Evolutionary conservation across 2,888 invertebrate genomes (phyloP), one percentile per base, ranked within the genome.

Genomic region (Drosophila melanosoma): DNA sequence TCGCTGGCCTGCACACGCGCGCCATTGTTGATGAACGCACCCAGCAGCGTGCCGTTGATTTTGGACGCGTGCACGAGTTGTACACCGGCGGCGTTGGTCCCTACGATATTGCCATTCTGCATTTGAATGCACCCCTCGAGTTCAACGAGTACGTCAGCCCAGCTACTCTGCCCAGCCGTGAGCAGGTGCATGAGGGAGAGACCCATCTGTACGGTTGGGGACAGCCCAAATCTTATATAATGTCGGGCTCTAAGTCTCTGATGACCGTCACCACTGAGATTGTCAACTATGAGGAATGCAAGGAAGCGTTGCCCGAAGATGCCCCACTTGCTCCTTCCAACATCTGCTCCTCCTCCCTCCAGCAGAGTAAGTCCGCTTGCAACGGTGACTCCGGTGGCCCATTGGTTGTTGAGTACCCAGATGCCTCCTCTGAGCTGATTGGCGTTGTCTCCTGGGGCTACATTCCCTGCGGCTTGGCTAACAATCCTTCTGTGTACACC

Each of bases 41-140:
- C 6, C 93, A 93, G 79, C 69, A 79, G 1, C 90, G 91, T 42
- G 26, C 57, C 1, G 86, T 94, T 12, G 84, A 82, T 7, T 90
- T 82, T 20, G 83, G 90, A 26, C 80, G 88, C 29, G 82, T 92
- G 1, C 94, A 94, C 71, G 86, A 88, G 42, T 2, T 35, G 3
- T 93, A 81, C 73, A 33, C 12, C 42, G 93, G 93, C n/a, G 91
- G 91, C 4, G 92, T 93, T n/a, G 93, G 92, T 20, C 93, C 93
- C 69, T 93, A 94, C 76, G 95, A 95, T 81, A 94, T 95, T 76
- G 95, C 94, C 35, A 61, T 95, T 1, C 77, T 95, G 66, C 90
- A 90, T 72, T 81, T 91, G 12, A 80, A 76, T 32, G 60, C 82
- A 45, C 73, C 91, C 1, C 90, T 93, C 45, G 69, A 69, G 12